phyloP scores from a whole-genome alignment of 2,888 invertebrate species.

The Plagiodera versicolora region DNA sequence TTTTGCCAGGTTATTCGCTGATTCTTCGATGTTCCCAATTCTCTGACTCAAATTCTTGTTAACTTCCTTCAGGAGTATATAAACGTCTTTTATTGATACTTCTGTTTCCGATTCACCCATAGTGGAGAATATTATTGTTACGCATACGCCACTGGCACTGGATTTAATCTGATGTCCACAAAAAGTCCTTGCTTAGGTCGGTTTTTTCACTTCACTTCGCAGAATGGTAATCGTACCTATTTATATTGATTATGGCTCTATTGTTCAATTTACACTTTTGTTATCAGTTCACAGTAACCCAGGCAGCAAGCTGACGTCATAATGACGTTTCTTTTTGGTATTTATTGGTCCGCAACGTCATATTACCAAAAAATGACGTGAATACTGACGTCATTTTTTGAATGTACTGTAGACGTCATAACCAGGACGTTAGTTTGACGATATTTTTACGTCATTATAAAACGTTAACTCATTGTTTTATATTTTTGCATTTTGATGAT shows the following conservation, averaged over 20 bases:
- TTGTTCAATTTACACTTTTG: slow-evolving; percentile 1
- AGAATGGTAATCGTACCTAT: not conserved
- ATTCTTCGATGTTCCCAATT: slow-evolving; percentile 1
- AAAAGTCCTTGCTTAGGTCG: not conserved
- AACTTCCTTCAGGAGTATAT: slow-evolving; percentile 6
- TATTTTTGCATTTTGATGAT: too few species aligned
- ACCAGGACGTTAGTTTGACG: too few species aligned
- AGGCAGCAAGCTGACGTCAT: too few species aligned
- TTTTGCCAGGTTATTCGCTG: slow-evolving; percentile 9
- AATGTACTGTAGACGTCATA: too few species aligned
- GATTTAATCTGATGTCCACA: slow-evolving; percentile 3
- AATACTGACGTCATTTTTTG: too few species aligned
- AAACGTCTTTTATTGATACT: not conserved
- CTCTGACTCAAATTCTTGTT: slow-evolving; percentile 3
- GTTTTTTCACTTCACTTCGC: not conserved
- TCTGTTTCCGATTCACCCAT: slow-evolving; percentile 4
- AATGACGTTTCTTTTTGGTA: too few species aligned
- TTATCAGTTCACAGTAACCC: slow-evolving; percentile 4
- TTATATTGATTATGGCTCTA: slow-evolving; percentile 6
- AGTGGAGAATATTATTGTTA: not conserved
- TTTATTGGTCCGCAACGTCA: too few species aligned
- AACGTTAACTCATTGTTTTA: too few species aligned
- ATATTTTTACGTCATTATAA: too few species aligned
- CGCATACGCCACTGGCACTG: not conserved
- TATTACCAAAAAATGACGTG: too few species aligned